Conservation (phyloP, 2,888 invertebrate genomes). For the Villa cingulata region DNA sequence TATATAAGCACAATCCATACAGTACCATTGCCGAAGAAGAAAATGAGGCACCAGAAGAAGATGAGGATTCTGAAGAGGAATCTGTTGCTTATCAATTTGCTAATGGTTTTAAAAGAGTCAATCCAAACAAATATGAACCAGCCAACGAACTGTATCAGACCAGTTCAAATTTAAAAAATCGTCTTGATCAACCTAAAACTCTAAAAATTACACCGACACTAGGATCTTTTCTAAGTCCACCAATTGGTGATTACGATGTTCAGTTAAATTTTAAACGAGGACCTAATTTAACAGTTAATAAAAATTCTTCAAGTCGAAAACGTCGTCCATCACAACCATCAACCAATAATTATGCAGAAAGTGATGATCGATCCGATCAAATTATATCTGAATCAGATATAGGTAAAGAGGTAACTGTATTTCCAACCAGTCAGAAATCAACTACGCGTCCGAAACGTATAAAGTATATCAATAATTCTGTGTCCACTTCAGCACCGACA, state of each 20-base stretch:
- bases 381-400: constrained; percentile 27
- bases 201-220: constrained; percentile 20
- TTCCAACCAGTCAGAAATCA: constrained; percentile 18
- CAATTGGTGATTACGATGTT: constrained; percentile 22
- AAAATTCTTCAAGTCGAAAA: background rate
- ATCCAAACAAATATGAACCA: constrained; percentile 16
- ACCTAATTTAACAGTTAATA: constrained; percentile 2
- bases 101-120: constrained; percentile 17
- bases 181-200: constrained; percentile 19
- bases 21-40: constrained; percentile 20
- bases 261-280: constrained; percentile 15
- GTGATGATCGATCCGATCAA: constrained; percentile 22
- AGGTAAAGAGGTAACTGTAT: constrained; percentile 30
- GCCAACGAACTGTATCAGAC: constrained; percentile 21
- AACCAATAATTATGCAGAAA: constrained; percentile 17
- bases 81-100: constrained; percentile 17
- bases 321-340: constrained; percentile 14
- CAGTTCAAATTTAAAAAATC: constrained; percentile 23
- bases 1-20: constrained; percentile 12
- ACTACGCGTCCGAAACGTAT: constrained; percentile 28
- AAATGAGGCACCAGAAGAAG: constrained; percentile 16
- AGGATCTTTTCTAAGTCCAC: constrained; percentile 31
- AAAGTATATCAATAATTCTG: constrained; percentile 23
- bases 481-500: constrained; percentile 15
- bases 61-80: constrained; percentile 11